Evolutionary conservation across 2,888 invertebrate species (phyloP).

Genomic region (Drosophila helvetica): DNA sequence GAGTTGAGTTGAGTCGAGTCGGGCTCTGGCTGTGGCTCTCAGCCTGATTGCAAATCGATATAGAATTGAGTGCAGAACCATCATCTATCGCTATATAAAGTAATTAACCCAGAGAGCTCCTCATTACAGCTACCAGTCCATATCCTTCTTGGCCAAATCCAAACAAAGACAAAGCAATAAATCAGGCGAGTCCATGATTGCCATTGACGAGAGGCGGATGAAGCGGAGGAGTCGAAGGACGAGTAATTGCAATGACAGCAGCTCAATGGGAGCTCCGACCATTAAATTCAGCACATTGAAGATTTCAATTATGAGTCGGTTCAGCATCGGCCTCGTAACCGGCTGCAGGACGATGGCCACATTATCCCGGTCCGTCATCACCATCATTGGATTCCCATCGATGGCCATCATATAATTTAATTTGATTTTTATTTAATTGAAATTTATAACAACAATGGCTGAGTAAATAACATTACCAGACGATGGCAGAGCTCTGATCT

Average conservation of each 20-base stretch:
- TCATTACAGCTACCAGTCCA: constrained; percentile 18
- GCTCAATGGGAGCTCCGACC: constrained; percentile 22
- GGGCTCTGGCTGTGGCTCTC: constrained; percentile 36
- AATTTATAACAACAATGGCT: constrained; percentile 71
- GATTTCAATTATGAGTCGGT: constrained; percentile 68
- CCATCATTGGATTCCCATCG: constrained; percentile 21
- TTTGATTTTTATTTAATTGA: constrained; percentile 76
- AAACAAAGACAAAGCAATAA: constrained; percentile 46
- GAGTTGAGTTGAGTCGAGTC: constrained; percentile 7
- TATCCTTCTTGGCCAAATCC: background rate
- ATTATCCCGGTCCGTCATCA: constrained; percentile 14
- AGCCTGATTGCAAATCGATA: constrained; percentile 66
- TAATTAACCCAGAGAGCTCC: constrained; percentile 54
- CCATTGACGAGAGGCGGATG: constrained; percentile 9
- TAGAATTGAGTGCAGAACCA: constrained; percentile 44
- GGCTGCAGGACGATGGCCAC: background rate
- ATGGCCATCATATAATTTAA: constrained; percentile 66
- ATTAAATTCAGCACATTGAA: constrained; percentile 61
- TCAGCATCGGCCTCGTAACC: constrained; percentile 34
- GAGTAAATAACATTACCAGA: constrained; percentile 31
- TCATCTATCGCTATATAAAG: constrained; percentile 28
- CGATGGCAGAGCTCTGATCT: background rate
- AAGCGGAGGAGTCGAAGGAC: background rate
- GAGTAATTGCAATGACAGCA: constrained; percentile 34
- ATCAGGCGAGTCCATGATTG: constrained; percentile 46